phyloP scores from a whole-genome alignment of 2,113 vertebrate genomes.

The Pseudonaja textilis region DNA sequence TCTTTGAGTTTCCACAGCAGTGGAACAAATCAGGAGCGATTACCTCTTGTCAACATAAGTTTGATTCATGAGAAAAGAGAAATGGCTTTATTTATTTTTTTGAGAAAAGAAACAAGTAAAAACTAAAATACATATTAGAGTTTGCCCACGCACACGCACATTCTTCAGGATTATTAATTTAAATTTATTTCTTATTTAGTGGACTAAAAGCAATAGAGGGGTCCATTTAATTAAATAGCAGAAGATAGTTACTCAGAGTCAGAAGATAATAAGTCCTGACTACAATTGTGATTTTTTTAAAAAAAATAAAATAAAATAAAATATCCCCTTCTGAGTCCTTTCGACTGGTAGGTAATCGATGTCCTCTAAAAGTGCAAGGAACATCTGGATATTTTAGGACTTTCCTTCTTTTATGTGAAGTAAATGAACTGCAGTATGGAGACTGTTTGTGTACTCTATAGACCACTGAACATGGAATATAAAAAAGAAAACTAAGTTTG shows the following conservation, averaged over 20 bases:
- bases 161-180: conserved; percentile 10
- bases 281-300: not conserved
- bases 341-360: not conserved
- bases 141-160: not conserved
- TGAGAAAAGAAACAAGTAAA: conserved; percentile 13
- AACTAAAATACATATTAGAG: not conserved
- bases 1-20: conserved; percentile 26
- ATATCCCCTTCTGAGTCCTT: not conserved
- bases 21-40: conserved; percentile 10
- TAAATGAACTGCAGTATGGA: not conserved
- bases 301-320: conserved; percentile 7
- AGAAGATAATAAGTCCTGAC: not conserved
- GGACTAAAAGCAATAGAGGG: not conserved
- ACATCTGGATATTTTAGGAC: not conserved
- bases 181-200: not conserved
- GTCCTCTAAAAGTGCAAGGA: not conserved
- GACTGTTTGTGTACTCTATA: not conserved
- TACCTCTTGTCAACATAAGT: conserved; percentile 5
- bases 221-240: not conserved
- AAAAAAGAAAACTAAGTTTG: not conserved
- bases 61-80: conserved; percentile 23
- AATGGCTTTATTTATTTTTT: not conserved
- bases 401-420: not conserved
- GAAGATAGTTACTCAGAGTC: not conserved
- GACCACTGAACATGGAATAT: not conserved